A percentile compares a stretch with the other conserved stretches of the same genome.
Conservation (phyloP, 2,797 vertebrate species). For the Cossypha dichroa region DNA sequence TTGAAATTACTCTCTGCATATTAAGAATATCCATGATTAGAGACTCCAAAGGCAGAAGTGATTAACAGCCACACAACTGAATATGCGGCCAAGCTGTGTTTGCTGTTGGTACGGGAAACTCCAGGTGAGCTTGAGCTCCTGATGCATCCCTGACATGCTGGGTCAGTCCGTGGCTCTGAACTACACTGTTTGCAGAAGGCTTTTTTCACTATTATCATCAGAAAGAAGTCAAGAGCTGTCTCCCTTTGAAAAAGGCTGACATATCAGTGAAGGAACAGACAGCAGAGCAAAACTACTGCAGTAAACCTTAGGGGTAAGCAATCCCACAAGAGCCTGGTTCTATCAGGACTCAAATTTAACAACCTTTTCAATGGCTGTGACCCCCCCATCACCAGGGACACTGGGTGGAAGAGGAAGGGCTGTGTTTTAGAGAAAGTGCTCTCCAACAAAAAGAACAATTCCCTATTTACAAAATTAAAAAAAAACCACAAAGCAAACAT, state of each 20-base stretch:
- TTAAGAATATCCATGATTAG: not conserved
- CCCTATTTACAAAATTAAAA: not conserved
- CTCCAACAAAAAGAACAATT: not conserved
- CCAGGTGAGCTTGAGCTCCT: not conserved
- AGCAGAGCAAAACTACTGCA: not conserved
- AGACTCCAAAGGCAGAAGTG: not conserved
- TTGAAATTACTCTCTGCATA: not conserved
- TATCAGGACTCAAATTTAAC: not conserved
- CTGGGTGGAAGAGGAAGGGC: not conserved
- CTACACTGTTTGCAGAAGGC: constrained; percentile 45
- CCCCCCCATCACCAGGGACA: not conserved
- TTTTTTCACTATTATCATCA: constrained; percentile 36
- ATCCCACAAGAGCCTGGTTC: not conserved
- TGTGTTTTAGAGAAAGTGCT: not conserved
- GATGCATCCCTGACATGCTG: constrained; percentile 26
- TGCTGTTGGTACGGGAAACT: not conserved
- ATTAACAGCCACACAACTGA: not conserved
- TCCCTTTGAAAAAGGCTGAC: not conserved
- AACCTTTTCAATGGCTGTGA: not conserved
- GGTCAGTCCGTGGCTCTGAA: constrained; percentile 25
- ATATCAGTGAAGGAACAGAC: not conserved
- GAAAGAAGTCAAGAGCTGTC: not conserved
- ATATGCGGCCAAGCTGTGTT: not conserved
- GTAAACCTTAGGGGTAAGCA: not conserved
- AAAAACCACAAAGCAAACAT: not conserved